phyloP scores from a whole-genome alignment of 2,888 invertebrate species.

The Fragum sueziense region DNA sequence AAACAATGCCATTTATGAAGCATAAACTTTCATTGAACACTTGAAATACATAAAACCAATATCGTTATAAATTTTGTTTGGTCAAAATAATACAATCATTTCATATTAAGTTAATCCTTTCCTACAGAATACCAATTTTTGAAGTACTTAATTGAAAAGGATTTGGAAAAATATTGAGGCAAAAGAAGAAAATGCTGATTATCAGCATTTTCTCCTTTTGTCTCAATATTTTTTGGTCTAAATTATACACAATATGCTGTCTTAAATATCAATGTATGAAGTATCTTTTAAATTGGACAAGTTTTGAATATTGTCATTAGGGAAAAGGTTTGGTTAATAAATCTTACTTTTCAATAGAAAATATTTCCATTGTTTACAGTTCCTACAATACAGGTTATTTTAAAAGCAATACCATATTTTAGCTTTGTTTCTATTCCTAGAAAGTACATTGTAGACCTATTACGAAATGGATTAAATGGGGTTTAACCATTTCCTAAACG shows the following conservation, averaged over 20 bases:
- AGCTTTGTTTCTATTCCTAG: background rate
- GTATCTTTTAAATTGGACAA: background rate
- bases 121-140: background rate
- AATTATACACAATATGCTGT: background rate
- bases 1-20: conserved; percentile 10
- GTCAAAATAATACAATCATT: background rate
- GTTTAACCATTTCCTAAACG: no score
- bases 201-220: background rate
- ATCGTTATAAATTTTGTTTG: background rate
- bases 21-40: background rate
- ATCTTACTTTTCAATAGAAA: conserved; percentile 13
- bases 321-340: background rate
- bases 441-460: background rate
- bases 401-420: background rate
- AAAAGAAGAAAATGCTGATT: background rate
- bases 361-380: conserved; percentile 1
- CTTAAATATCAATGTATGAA: background rate
- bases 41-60: background rate
- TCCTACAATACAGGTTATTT: background rate
- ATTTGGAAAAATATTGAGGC: background rate
- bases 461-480: background rate
- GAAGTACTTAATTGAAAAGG: background rate
- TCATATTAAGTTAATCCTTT: background rate
- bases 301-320: background rate
- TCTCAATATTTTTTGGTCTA: background rate